Conservation (phyloP, 1,140 invertebrate species). For the Nymphalis io region DNA sequence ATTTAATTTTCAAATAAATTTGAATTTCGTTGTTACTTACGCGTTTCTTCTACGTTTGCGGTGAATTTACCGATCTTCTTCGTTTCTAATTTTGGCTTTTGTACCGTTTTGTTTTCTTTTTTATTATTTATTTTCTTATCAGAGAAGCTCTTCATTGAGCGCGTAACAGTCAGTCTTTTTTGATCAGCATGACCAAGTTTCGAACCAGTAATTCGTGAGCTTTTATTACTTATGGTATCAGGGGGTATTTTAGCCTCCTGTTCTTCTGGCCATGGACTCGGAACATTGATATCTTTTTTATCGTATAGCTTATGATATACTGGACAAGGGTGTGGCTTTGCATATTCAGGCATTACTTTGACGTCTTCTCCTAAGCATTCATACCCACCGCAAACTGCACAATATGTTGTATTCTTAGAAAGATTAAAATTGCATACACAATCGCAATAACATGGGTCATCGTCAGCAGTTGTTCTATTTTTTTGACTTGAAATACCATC, state of each 20-base stretch:
- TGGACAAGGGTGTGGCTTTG: constrained; percentile 71
- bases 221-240: constrained; percentile 54
- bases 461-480: constrained; percentile 40
- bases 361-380: constrained; percentile 69
- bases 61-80: constrained; percentile 65
- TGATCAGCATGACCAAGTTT: constrained; percentile 36
- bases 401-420: constrained; percentile 68
- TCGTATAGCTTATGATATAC: constrained; percentile 73
- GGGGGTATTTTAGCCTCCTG: constrained; percentile 39
- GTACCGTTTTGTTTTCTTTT: constrained; percentile 45
- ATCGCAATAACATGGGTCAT: constrained; percentile 67
- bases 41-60: constrained; percentile 50
- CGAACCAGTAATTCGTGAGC: constrained; percentile 44
- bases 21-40: constrained; percentile 44
- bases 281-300: constrained; percentile 60
- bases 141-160: constrained; percentile 42
- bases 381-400: constrained; percentile 69
- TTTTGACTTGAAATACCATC: constrained; percentile 50
- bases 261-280: constrained; percentile 63
- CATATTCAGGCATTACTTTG: constrained; percentile 55
- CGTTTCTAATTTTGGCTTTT: constrained; percentile 48
- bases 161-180: constrained; percentile 36
- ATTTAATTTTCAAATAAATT: neutral
- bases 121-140: constrained; percentile 47
- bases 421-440: constrained; percentile 69